Percentiles rank a stretch among this genome's conserved stretches.
phyloP scores from a whole-genome alignment of 2,113 vertebrate species.

The Astatotilapia flaviijosephi region DNA sequence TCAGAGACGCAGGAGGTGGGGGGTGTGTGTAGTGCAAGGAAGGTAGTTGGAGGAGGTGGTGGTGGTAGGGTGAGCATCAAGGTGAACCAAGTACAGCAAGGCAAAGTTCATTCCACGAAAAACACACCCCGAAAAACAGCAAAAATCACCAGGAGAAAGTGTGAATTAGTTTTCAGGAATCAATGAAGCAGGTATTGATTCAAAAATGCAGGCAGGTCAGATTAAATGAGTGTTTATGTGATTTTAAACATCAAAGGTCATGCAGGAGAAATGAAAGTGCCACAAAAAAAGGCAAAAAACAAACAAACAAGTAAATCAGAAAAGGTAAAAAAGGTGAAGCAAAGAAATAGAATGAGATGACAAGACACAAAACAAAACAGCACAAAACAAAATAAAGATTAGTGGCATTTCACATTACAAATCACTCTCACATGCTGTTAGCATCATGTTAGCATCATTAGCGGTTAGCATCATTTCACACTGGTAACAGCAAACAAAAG shows the following conservation, averaged over 20 bases:
- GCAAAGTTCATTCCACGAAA: constrained; percentile 61
- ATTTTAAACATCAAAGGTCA: background rate
- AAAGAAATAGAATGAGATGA: background rate
- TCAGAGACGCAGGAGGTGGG: background rate
- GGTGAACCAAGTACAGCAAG: constrained; percentile 63
- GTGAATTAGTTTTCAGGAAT: background rate
- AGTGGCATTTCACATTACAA: constrained; percentile 72
- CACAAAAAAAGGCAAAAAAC: background rate
- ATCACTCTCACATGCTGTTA: constrained; percentile 69
- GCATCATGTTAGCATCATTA: constrained; percentile 45
- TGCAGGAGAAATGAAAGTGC: background rate
- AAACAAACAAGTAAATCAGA: background rate
- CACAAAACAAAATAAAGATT: constrained; percentile 73
- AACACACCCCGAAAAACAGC: constrained; percentile 10
- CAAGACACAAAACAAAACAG: constrained; percentile 72
- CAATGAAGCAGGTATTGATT: constrained; percentile 55
- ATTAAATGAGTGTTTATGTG: background rate
- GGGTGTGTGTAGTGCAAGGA: background rate
- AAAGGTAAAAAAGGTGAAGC: constrained; percentile 10
- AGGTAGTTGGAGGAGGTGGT: constrained; percentile 42
- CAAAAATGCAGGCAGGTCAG: constrained; percentile 5
- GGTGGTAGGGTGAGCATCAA: constrained; percentile 15
- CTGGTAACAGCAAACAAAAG: constrained; percentile 18
- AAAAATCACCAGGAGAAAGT: background rate
- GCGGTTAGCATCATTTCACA: constrained; percentile 11